Percentiles rank a stretch among this genome's conserved stretches.
phyloP scores from a whole-genome alignment of 2,888 invertebrate species.

The Drosophila eohydei region DNA sequence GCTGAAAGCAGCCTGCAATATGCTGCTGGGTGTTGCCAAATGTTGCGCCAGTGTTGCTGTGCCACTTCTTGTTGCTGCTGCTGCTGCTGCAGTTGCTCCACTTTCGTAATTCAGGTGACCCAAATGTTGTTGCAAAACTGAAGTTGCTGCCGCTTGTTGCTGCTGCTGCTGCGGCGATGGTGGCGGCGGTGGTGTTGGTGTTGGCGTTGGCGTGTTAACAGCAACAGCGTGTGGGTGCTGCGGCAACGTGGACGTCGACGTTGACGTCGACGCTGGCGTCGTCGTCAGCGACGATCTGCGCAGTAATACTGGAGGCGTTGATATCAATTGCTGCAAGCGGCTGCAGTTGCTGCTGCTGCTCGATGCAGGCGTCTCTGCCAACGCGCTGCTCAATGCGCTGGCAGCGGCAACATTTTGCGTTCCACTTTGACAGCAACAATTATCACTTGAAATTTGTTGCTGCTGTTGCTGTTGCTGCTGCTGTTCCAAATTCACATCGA shows the following conservation, averaged over 20 bases:
- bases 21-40: conserved; percentile 80
- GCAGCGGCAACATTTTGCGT: conserved; percentile 51
- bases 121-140: conserved; percentile 84
- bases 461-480: conserved; percentile 48
- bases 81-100: conserved; percentile 71
- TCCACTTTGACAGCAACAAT: conserved; percentile 77
- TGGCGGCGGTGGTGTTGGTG: not conserved
- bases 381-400: conserved; percentile 40
- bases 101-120: conserved; percentile 84
- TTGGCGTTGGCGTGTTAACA: conserved; percentile 44
- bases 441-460: conserved; percentile 55
- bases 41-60: conserved; percentile 81
- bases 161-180: conserved; percentile 32
- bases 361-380: conserved; percentile 51
- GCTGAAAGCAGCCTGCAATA: conserved; percentile 75
- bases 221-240: conserved; percentile 58
- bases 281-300: conserved; percentile 65
- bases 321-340: conserved; percentile 83
- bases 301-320: conserved; percentile 81
- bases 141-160: conserved; percentile 61
- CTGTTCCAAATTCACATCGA: conserved; percentile 74
- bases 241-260: conserved; percentile 36
- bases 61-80: conserved; percentile 68
- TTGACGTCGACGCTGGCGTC: conserved; percentile 28
- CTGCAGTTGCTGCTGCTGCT: conserved; percentile 73